These are phyloP conservation scores for Sciurus niger DNA, from an alignment of 2,113 vertebrate species.

Conservation along the genomic window DNA sequence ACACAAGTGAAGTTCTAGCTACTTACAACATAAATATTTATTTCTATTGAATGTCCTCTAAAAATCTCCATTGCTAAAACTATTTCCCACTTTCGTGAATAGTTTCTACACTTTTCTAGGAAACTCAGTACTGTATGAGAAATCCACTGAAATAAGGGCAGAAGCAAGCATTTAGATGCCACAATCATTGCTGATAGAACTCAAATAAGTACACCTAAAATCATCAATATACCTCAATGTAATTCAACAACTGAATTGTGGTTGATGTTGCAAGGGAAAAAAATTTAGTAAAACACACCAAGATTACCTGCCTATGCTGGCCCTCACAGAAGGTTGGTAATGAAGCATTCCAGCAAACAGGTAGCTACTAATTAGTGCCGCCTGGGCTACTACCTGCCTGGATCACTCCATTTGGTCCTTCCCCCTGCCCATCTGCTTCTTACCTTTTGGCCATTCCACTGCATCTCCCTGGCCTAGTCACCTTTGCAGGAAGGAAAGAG, in stretches of 20 bases:
- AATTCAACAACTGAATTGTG: constrained; percentile 14
- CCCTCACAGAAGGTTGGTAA: too few species aligned
- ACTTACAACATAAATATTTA: constrained; percentile 41
- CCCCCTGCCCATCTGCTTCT: too few species aligned
- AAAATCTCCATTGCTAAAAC: constrained; percentile 37
- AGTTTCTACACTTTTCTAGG: constrained; percentile 40
- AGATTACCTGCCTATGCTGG: too few species aligned
- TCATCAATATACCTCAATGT: background rate
- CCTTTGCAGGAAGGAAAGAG: too few species aligned
- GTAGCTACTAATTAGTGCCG: too few species aligned
- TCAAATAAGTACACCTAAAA: constrained; percentile 8
- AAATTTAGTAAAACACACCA: background rate
- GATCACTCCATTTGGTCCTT: too few species aligned
- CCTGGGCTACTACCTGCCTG: too few species aligned
- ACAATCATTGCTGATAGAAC: background rate
- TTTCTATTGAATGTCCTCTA: constrained; percentile 44
- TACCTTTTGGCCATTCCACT: too few species aligned
- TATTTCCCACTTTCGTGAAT: constrained; percentile 66
- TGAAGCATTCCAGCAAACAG: too few species aligned
- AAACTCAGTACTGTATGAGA: constrained; percentile 26
- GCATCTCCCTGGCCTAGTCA: too few species aligned
- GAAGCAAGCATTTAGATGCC: background rate
- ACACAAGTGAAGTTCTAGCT: constrained; percentile 13
- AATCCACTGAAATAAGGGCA: background rate
- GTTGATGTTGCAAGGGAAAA: background rate